phyloP scores from a whole-genome alignment of 2,888 invertebrate genomes.

The Onthophagus sagittarius region DNA sequence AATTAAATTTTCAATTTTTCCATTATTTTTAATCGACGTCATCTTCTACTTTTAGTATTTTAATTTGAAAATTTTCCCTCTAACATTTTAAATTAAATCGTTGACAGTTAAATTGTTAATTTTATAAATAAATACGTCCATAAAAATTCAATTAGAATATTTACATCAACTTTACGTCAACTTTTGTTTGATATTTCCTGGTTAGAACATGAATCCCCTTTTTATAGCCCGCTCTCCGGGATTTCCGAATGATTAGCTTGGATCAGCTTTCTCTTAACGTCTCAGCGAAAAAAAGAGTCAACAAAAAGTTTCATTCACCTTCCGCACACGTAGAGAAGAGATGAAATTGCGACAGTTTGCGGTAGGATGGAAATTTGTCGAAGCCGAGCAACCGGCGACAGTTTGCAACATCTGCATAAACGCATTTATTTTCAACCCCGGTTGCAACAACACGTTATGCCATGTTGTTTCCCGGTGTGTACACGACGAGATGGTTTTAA shows the following conservation, averaged over 20 bases:
- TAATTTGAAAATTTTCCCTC: background rate
- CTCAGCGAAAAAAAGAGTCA: background rate
- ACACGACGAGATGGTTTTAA: background rate
- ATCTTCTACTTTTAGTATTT: no score
- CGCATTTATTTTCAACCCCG: background rate
- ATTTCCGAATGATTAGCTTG: constrained; percentile 13
- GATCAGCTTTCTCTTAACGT: constrained; percentile 10
- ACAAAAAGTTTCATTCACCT: background rate
- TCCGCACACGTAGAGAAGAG: background rate
- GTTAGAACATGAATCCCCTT: background rate
- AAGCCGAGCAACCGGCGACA: background rate
- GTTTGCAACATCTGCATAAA: background rate
- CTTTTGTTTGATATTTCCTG: background rate
- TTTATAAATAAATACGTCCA: no score
- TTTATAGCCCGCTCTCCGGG: background rate
- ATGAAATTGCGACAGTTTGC: background rate
- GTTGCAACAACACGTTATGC: background rate
- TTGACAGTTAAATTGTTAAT: no score
- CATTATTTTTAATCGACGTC: no score
- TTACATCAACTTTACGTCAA: no score
- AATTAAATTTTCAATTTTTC: no score
- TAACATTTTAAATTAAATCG: background rate
- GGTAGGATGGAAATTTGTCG: background rate
- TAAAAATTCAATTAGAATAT: no score
- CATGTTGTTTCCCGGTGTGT: background rate